phyloP scores from a whole-genome alignment of 2,113 vertebrate species.

The Asarcornis scutulata region DNA sequence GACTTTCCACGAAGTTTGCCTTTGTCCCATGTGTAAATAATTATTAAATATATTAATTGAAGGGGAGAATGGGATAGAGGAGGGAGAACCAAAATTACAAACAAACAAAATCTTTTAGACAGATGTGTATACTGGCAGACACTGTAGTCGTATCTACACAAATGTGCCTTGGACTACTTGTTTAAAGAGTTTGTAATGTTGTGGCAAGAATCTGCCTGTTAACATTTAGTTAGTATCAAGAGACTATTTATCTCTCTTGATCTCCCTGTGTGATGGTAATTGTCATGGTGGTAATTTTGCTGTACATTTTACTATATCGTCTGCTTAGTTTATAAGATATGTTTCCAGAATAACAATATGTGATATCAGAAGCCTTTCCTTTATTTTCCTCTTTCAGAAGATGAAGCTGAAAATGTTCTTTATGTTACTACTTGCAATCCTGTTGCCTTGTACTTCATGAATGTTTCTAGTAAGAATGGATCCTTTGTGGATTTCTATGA shows the following conservation, averaged over 20 bases:
- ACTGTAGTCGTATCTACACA: not conserved
- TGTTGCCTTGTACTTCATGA: slow-evolving; percentile 88
- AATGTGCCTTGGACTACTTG: not conserved
- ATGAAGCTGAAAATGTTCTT: slow-evolving; percentile 74
- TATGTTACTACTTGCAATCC: slow-evolving; percentile 92
- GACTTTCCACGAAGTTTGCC: not conserved
- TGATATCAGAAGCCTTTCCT: not conserved
- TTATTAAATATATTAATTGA: not conserved
- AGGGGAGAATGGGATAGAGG: not conserved
- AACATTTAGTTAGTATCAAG: not conserved
- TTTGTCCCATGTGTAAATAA: not conserved
- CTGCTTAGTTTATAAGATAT: not conserved
- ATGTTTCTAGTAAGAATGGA: slow-evolving; percentile 74
- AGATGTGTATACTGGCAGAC: not conserved
- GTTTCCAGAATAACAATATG: not conserved
- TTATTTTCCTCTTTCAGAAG: slow-evolving; percentile 69
- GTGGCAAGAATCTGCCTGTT: not conserved
- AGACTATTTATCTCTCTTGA: not conserved
- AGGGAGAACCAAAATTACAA: not conserved
- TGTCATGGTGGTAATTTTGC: not conserved
- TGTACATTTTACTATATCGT: not conserved
- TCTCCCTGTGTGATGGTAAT: not conserved
- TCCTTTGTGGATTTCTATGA: slow-evolving; percentile 89
- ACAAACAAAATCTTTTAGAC: not conserved
- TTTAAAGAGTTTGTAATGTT: not conserved